Base-by-base conservation (phyloP, 2,113 vertebrate species). In the Mola mola region DNA sequence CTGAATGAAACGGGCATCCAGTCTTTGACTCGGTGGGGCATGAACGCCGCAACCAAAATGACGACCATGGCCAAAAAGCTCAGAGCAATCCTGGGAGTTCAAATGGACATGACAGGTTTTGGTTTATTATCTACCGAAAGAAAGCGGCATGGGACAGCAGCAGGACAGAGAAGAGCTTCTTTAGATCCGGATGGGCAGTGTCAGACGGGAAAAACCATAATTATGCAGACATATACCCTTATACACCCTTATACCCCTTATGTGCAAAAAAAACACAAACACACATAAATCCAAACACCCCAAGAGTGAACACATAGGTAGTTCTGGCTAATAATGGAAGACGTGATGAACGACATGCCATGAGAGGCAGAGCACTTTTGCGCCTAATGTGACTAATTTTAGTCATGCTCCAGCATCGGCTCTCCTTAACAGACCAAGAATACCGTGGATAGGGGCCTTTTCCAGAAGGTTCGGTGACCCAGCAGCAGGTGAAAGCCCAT, bases 401-500 rank as follows among this genome's bases (percentile, higher is more conserved):
- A 80, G 56, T 62, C 49, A 3, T 25, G 31, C 59, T 61, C 42
- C 52, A 47, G 21, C 4, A 5, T 37, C 66, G 52, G 58, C 75
- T 75, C 62, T 41, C 58, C 66, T 29, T 20, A 29, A 33, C 49
- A 63, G 50, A 59, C 47, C 49, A 31, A 46, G 66, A 78, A 58
- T 59, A 58, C 63, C 52, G 44, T 7, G 20, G 24, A 56, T 47
- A 48, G 71, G 48, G 51, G 61, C 19, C 10, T 60, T 75, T 72
- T 88, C 75, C 77, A 66, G 80, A 80, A 78, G 68, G 81, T 86
- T 78, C 87, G 81, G 81, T 82, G 84, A 90, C 91, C 87, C 71
- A 78, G 78, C 78, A 88, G 84, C 85, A 88, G 87, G 82, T 84
- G 83, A 86, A 87, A 67, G 74, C 53, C 78, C 81, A 89, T 88